These are phyloP conservation scores for Leptodactylus fuscus DNA, from an alignment of 2,113 vertebrate genomes.

Conservation along the genomic window DNA sequence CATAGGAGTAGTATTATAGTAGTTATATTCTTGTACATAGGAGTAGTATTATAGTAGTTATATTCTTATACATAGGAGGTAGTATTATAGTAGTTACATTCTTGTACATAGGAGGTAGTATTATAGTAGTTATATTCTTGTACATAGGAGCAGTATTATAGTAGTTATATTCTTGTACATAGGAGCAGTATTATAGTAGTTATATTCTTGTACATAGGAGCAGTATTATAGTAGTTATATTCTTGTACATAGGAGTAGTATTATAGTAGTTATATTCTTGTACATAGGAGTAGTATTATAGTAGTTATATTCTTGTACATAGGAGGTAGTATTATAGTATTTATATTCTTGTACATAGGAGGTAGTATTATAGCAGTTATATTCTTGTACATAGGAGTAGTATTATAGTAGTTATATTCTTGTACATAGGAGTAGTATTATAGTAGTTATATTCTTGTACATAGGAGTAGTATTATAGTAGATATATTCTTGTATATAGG, in stretches of 20 bases:
- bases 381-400: neutral
- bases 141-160: conserved; percentile 5
- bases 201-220: neutral
- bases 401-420: conserved; percentile 2
- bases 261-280: conserved; percentile 3
- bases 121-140: conserved; percentile 6
- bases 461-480: neutral
- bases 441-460: neutral
- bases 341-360: no score
- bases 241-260: neutral
- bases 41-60: no score
- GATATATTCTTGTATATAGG: neutral
- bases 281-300: neutral
- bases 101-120: neutral
- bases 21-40: neutral
- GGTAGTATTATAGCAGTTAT: neutral
- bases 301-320: neutral
- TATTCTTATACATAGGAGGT: no score
- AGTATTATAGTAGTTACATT: neutral
- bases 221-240: conserved; percentile 12
- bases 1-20: neutral
- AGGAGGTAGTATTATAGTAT: no score
- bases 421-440: neutral
- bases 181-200: conserved; percentile 3
- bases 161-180: conserved; percentile 1